Percentiles rank a stretch among this genome's conserved stretches.
Conservation (phyloP, 2,888 invertebrate genomes). For the Drosophila falleni region DNA sequence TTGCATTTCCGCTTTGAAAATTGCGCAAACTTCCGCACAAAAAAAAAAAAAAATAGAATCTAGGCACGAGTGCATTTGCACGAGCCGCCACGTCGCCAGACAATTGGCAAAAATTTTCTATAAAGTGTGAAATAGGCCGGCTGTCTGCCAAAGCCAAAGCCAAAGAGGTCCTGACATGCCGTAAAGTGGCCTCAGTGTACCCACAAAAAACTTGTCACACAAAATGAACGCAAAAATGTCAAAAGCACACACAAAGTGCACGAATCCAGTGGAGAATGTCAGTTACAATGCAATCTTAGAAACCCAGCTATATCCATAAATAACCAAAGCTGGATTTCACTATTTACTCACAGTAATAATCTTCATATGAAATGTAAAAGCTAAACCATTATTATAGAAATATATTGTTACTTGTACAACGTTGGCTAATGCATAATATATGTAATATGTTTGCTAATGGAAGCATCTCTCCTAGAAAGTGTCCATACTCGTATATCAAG, state of each 20-base stretch:
- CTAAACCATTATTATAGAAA: neutral
- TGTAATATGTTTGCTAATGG: neutral
- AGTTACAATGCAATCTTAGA: neutral
- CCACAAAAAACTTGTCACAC: slow-evolving; percentile 75
- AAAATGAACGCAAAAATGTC: slow-evolving; percentile 60
- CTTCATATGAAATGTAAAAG: neutral
- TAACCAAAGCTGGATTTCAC: neutral
- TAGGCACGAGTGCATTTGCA: slow-evolving; percentile 34
- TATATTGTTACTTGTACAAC: neutral
- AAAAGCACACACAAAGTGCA: slow-evolving; percentile 52
- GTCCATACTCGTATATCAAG: slow-evolving; percentile 1
- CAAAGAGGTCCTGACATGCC: slow-evolving; percentile 61
- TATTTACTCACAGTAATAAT: neutral
- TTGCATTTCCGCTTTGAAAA: slow-evolving; percentile 79
- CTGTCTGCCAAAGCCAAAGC: slow-evolving; percentile 45
- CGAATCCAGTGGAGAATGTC: slow-evolving; percentile 33
- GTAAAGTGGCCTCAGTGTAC: slow-evolving; percentile 76
- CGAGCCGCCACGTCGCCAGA: slow-evolving; percentile 64
- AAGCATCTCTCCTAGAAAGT: slow-evolving; percentile 1
- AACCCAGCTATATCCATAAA: neutral
- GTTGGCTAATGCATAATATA: neutral
- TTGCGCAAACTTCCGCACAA: slow-evolving; percentile 74
- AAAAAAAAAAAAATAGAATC: slow-evolving; percentile 14
- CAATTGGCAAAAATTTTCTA: slow-evolving; percentile 77
- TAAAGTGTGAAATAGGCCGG: slow-evolving; percentile 78